phyloP scores from a whole-genome alignment of 2,113 vertebrate genomes.

The Vidua macroura region DNA sequence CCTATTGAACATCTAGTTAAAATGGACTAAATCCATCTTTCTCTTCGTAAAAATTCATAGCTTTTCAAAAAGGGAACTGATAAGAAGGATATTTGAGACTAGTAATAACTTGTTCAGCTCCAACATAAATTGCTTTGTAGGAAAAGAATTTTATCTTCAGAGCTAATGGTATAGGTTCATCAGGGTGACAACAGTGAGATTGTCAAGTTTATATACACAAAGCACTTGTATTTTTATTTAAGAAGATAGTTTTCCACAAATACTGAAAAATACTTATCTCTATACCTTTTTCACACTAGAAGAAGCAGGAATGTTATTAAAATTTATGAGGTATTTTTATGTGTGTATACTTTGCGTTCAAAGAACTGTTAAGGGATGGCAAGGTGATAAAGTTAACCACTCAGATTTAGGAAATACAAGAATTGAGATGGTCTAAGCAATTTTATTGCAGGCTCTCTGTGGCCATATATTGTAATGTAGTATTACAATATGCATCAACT shows the following conservation, averaged over 20 bases:
- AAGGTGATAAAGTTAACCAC: neutral
- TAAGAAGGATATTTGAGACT: neutral
- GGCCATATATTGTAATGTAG: neutral
- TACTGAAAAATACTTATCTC: neutral
- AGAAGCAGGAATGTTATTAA: slow-evolving; percentile 10
- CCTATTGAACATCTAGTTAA: neutral
- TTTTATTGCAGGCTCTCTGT: neutral
- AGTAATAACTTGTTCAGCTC: neutral
- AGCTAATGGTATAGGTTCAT: neutral
- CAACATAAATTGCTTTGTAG: neutral
- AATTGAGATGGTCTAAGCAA: neutral
- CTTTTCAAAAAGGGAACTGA: neutral
- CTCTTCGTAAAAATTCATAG: neutral
- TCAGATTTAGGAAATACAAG: neutral
- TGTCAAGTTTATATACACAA: neutral
- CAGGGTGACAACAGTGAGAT: neutral
- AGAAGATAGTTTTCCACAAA: neutral
- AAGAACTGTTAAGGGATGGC: neutral
- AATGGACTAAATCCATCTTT: neutral
- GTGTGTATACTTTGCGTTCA: neutral
- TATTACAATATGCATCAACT: neutral
- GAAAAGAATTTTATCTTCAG: neutral
- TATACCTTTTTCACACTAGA: neutral
- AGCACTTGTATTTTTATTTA: neutral
- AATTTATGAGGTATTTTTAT: slow-evolving; percentile 10